These are phyloP conservation scores for Aythya baeri DNA, from an alignment of 2,113 vertebrate species.

Conservation along the genomic window DNA sequence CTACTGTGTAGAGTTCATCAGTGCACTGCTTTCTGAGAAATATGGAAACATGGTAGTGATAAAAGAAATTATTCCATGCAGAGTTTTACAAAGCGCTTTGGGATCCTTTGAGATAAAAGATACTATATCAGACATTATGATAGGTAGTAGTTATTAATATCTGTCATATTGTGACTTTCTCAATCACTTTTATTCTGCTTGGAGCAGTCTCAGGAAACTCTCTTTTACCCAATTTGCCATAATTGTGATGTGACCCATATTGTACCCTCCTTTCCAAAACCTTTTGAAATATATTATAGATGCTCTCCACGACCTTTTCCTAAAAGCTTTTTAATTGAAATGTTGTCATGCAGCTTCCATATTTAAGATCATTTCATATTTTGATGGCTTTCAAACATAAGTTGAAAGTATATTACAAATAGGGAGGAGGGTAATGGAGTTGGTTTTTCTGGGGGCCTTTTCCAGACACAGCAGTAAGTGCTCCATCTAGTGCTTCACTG, in stretches of 20 bases:
- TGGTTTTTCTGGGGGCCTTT: background rate
- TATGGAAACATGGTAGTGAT: background rate
- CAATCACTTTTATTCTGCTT: conserved; percentile 48
- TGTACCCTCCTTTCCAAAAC: conserved; percentile 20
- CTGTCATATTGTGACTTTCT: conserved; percentile 56
- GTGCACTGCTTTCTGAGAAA: conserved; percentile 21
- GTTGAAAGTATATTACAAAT: background rate
- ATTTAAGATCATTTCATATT: conserved; percentile 47
- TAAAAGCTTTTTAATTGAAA: conserved; percentile 67
- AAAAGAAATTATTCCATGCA: conserved; percentile 28
- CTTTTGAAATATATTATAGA: conserved; percentile 28
- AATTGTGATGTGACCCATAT: conserved; percentile 21
- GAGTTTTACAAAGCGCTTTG: conserved; percentile 43
- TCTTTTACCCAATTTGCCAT: conserved; percentile 38
- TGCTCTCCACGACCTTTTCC: background rate
- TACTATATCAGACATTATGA: background rate
- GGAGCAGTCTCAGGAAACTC: conserved; percentile 8
- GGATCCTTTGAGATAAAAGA: conserved; percentile 40
- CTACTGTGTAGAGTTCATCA: conserved; percentile 28
- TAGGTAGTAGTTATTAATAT: conserved; percentile 40
- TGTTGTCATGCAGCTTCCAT: conserved; percentile 23
- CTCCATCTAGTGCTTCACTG: background rate
- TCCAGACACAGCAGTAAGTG: background rate
- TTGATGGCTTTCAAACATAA: conserved; percentile 16
- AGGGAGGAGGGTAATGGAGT: background rate